Conservation (phyloP, 2,797 vertebrate genomes). For the Gobio occitaniae region DNA sequence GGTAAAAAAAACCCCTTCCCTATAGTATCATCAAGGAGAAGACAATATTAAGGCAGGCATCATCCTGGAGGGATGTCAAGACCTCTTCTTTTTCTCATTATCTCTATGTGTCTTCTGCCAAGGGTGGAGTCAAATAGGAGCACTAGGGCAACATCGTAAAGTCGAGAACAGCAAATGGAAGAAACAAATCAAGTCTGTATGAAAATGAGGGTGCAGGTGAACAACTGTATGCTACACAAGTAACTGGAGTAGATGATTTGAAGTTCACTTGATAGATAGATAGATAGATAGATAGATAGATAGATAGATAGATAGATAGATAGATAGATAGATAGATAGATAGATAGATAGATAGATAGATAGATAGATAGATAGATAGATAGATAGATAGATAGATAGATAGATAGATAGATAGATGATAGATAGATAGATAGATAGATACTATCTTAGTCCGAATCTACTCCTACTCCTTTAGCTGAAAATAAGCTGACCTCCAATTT, state of each 20-base stretch:
- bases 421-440: too few relatives aligned
- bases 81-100: slow-evolving; percentile 47
- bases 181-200: slow-evolving; percentile 22
- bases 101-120: slow-evolving; percentile 37
- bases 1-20: neutral
- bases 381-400: too few relatives aligned
- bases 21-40: slow-evolving; percentile 16
- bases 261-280: neutral
- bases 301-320: neutral
- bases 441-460: neutral
- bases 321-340: too few relatives aligned
- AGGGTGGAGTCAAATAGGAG: slow-evolving; percentile 28
- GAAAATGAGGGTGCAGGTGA: slow-evolving; percentile 22
- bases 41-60: slow-evolving; percentile 45
- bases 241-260: neutral
- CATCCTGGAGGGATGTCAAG: slow-evolving; percentile 33
- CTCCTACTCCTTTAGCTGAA: neutral
- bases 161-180: slow-evolving; percentile 15
- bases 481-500: neutral
- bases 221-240: neutral
- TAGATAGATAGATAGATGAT: too few relatives aligned
- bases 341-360: too few relatives aligned
- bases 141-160: slow-evolving; percentile 13
- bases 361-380: too few relatives aligned
- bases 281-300: neutral